phyloP scores from a whole-genome alignment of 2,113 vertebrate species.

The Machaerirhynchus nigripectus region DNA sequence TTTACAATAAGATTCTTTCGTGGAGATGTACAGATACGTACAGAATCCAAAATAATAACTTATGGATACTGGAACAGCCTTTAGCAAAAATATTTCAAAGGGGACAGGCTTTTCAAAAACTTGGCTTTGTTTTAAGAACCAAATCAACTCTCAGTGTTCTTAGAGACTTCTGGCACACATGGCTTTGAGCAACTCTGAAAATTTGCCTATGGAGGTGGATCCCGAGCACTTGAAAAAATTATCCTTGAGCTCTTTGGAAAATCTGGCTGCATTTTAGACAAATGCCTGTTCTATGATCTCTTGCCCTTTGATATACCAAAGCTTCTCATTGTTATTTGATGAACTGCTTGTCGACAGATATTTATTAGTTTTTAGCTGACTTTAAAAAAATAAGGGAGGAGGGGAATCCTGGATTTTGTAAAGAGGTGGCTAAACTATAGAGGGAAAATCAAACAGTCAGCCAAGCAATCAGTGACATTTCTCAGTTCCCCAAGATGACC shows the following conservation, averaged over 20 bases:
- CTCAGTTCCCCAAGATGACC: neutral
- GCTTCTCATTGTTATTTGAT: neutral
- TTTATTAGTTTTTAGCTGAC: neutral
- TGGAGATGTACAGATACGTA: neutral
- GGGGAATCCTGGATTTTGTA: neutral
- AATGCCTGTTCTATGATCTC: constrained; percentile 18
- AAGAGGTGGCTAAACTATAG: neutral
- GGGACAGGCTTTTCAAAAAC: constrained; percentile 5
- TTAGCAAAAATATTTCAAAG: constrained; percentile 26
- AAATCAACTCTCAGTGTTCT: neutral
- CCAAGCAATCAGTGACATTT: neutral
- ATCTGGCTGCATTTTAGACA: constrained; percentile 47
- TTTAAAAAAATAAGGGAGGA: neutral
- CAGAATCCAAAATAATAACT: neutral
- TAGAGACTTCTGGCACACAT: neutral
- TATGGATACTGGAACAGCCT: neutral
- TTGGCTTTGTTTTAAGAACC: constrained; percentile 1
- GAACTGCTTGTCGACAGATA: constrained; percentile 12
- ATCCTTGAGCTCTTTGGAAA: constrained; percentile 27
- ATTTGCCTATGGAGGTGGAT: constrained; percentile 17
- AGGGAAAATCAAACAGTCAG: neutral
- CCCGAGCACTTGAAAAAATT: neutral
- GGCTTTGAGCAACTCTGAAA: constrained; percentile 29
- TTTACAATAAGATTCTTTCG: neutral
- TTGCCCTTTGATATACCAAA: constrained; percentile 22